Conservation (phyloP, 2,113 vertebrate species). For the Ranitomeya imitator region DNA sequence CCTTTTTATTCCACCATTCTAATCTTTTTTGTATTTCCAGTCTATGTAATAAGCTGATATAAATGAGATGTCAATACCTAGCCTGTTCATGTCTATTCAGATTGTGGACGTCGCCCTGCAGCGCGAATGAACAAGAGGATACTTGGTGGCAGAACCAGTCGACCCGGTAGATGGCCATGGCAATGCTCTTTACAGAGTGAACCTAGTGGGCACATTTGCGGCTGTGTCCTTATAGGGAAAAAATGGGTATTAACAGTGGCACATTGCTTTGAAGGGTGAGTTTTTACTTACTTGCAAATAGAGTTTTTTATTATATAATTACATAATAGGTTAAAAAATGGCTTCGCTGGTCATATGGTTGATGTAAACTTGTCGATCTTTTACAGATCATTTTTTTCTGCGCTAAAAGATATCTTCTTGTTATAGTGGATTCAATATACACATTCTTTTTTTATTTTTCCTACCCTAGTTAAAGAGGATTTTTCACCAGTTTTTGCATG, state of each 20-base stretch:
- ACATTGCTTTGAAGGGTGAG: slow-evolving; percentile 96
- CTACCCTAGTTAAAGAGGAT: too few species aligned
- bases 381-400: too few species aligned
- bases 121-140: slow-evolving; percentile 89
- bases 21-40: not conserved
- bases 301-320: too few species aligned
- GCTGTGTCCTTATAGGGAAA: slow-evolving; percentile 88
- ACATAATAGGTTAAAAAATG: too few species aligned
- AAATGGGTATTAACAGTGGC: slow-evolving; percentile 92
- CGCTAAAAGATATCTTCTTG: too few species aligned
- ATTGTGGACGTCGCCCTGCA: slow-evolving; percentile 82
- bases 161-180: slow-evolving; percentile 93
- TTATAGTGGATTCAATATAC: too few species aligned
- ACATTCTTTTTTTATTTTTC: too few species aligned
- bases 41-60: not conserved
- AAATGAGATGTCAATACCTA: not conserved
- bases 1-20: too few species aligned
- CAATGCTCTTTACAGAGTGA: slow-evolving; percentile 95
- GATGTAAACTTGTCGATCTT: too few species aligned
- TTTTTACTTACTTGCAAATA: not conserved
- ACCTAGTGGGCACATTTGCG: slow-evolving; percentile 89
- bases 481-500: too few species aligned
- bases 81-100: slow-evolving; percentile 62
- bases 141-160: slow-evolving; percentile 89
- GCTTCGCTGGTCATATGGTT: too few species aligned